Evolutionary conservation across 2,797 vertebrate genomes (phyloP).

Genomic region (Hozukius guyotensis): DNA sequence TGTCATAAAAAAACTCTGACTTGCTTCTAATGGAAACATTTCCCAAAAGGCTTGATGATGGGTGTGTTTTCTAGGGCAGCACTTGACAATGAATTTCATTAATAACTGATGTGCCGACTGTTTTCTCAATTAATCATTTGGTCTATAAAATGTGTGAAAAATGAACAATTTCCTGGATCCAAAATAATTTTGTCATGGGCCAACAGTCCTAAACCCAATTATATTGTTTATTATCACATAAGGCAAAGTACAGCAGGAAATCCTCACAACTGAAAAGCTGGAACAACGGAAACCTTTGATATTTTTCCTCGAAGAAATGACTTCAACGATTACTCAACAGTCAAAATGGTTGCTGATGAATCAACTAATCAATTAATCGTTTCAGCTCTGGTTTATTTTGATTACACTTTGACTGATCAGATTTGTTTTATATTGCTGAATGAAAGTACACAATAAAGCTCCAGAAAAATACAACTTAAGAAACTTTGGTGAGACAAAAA

Average conservation of each 20-base stretch:
- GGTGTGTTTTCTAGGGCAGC: neutral
- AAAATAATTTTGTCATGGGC: neutral
- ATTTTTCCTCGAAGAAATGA: neutral
- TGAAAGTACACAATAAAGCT: neutral
- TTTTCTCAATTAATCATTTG: neutral
- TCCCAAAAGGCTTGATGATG: neutral
- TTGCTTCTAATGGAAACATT: neutral
- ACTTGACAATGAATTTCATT: neutral
- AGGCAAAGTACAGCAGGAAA: neutral
- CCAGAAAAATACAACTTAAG: neutral
- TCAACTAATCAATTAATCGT: neutral
- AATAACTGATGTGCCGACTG: neutral
- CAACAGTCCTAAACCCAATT: neutral
- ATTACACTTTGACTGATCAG: neutral
- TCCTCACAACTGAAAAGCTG: neutral
- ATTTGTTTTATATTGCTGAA: neutral
- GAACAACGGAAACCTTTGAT: neutral
- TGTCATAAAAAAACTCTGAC: neutral
- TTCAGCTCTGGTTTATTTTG: neutral
- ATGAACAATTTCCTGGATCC: neutral
- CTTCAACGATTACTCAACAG: neutral
- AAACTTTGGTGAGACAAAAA: conserved; percentile 17
- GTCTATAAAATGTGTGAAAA: neutral
- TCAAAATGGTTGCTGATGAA: neutral
- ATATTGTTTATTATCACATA: neutral